phyloP scores from a whole-genome alignment of 2,113 vertebrate genomes.

The Oreochromis niloticus region DNA sequence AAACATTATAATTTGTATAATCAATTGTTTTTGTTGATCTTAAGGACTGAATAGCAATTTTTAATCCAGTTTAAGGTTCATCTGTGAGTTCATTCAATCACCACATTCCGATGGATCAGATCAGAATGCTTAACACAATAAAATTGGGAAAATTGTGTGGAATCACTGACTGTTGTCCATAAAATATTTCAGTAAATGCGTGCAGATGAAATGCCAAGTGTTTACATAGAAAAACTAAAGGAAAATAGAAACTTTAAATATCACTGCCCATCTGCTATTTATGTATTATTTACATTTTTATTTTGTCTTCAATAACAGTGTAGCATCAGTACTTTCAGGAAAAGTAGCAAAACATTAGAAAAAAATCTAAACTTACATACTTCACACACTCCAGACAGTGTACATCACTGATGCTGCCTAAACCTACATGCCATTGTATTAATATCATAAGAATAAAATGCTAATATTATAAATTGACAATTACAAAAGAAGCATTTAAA shows the following conservation, averaged over 20 bases:
- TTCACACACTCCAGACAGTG: background rate
- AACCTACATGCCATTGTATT: background rate
- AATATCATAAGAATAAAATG: background rate
- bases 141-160: constrained; percentile 17
- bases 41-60: background rate
- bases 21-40: constrained; percentile 12
- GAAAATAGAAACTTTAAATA: background rate
- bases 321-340: background rate
- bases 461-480: background rate
- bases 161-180: background rate
- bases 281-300: background rate
- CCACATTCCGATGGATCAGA: background rate
- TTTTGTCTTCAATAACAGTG: background rate
- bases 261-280: background rate
- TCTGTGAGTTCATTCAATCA: background rate
- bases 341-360: background rate
- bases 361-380: background rate
- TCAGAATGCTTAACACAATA: constrained; percentile 28
- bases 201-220: background rate
- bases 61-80: background rate
- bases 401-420: background rate
- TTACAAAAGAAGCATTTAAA: background rate
- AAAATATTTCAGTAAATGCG: background rate
- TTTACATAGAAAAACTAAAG: background rate
- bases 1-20: constrained; percentile 42